Evolutionary conservation across 1,140 invertebrate genomes (phyloP).

Genomic region (Drosophila repleta): DNA sequence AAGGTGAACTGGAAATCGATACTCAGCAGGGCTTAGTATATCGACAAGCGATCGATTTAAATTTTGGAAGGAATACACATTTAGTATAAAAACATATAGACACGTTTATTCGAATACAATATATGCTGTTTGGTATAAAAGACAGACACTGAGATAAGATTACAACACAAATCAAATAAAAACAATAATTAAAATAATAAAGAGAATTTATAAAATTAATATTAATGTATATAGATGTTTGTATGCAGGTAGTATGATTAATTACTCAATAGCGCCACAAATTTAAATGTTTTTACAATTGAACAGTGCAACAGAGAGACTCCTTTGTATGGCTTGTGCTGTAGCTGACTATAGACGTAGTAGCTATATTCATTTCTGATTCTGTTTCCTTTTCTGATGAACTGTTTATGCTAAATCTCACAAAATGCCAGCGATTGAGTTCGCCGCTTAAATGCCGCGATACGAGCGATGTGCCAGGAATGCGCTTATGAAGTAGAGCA

Average conservation of each 20-base stretch:
- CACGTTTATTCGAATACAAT: constrained; percentile 74
- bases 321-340: constrained; percentile 32
- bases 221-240: constrained; percentile 32
- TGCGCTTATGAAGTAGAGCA: constrained; percentile 90
- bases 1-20: no score
- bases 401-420: constrained; percentile 24
- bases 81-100: constrained; percentile 66
- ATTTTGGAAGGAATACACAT: background rate
- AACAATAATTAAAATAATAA: constrained; percentile 15
- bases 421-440: constrained; percentile 28
- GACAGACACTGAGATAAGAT: constrained; percentile 61
- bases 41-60: no score
- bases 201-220: constrained; percentile 33
- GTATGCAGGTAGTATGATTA: constrained; percentile 21
- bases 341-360: constrained; percentile 16
- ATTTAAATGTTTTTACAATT: constrained; percentile 30
- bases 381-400: constrained; percentile 33
- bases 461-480: constrained; percentile 89
- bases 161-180: constrained; percentile 15
- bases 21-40: no score
- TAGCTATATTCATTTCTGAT: constrained; percentile 31
- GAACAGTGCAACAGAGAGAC: constrained; percentile 65
- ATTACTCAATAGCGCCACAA: constrained; percentile 42
- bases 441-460: constrained; percentile 86
- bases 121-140: constrained; percentile 64